Base-by-base conservation (phyloP, 2,113 vertebrate species). In the Gnathonemus longibarbis region DNA sequence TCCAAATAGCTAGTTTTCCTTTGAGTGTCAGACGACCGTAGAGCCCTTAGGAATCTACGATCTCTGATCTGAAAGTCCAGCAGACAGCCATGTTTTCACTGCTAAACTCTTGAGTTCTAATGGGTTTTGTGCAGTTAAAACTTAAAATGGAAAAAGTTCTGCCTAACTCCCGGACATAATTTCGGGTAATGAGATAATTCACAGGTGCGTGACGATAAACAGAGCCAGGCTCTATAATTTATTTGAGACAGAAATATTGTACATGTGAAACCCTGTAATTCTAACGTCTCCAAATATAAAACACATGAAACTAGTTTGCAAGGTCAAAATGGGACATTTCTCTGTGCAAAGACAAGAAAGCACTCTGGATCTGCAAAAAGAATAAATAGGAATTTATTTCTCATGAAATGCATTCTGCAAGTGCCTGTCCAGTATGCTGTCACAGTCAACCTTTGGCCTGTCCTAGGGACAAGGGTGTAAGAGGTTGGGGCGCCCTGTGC, bases 171-270 rank as follows among this genome's bases (percentile, higher is more conserved):
- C 85, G 24, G 49, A 48, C 27, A 35, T 53, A 53, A 53, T 53
- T 87, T 53, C 6, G 24, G 85, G 49, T 35, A 53, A 52, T 87
- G 85, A 52, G 85, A 87, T 87, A 52, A 87, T 35, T 48, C 85
- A 53, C 85, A 50, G 85, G 85, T 52, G 85, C 48, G 5, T 52
- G 85, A 56, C 50, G 35, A 56, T 87, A 84, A 53, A 87, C 49
- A 53, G 27, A 52, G 48, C 21, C 31, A n/a, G 49, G 45, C 3
- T 35, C 49, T 84, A 84, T 84, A 84, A 84, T 84, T 84, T 84
- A 46, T 84, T 84, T 84, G 45, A 48, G 42, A 45, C 39, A 84
- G 17, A 84, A 48, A 84, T 84, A 84, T 84, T 84, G 45, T 84
- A 84, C 27, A 87, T 21, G n/a, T 53, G 24, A n/a, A 53, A 84